Base-by-base conservation (phyloP, 2,797 vertebrate species). In the Rachycentron canadum region DNA sequence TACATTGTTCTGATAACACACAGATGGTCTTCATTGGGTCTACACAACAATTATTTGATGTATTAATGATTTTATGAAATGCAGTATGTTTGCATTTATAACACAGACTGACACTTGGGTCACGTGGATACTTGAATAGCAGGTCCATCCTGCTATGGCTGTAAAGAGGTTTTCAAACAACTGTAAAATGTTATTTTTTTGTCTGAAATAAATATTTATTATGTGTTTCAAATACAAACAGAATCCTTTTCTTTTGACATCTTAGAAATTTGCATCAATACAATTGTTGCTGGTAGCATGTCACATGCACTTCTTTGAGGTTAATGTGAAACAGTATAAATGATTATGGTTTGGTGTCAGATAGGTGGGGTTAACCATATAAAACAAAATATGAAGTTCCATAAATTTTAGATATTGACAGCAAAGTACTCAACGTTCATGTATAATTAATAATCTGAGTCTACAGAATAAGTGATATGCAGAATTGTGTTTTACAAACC, bases 181-280 rank as follows among this genome's bases (percentile, higher is more conserved):
- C 75, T 93, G 88, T 91, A 90, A 91, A 89, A 89, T 72, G 82
- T 90, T 90, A 91, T 92, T 93, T 92, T 93, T 94, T 90, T 92
- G 89, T 93, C 89, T 91, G 81, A 87, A 94, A 93, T 94, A 95
- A 95, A 95, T 89, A 92, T 94, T 92, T 92, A 94, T 93, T 91
- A 89, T 91, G 91, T 93, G 92, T 93, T 93, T 93, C 81, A 94
- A 91, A 85, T 86, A 79, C 38, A 83, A 78, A 58, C 40, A 19
- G 40, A 25, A 52, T 50, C 19, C 0, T 32, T 63, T 1, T 40
- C 41, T 38, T 65, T 57, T 49, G 28, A 60, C 43, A 28, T 8
- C 7, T 40, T 19, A 2, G 52, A 47, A 53, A 36, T 14, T 3
- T 16, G 58, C 47, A 50, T 62, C 56, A 74, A 43, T 56, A n/a